These are phyloP conservation scores for Endotricha flammealis DNA, from an alignment of 2,888 invertebrate species.

Conservation along the genomic window DNA sequence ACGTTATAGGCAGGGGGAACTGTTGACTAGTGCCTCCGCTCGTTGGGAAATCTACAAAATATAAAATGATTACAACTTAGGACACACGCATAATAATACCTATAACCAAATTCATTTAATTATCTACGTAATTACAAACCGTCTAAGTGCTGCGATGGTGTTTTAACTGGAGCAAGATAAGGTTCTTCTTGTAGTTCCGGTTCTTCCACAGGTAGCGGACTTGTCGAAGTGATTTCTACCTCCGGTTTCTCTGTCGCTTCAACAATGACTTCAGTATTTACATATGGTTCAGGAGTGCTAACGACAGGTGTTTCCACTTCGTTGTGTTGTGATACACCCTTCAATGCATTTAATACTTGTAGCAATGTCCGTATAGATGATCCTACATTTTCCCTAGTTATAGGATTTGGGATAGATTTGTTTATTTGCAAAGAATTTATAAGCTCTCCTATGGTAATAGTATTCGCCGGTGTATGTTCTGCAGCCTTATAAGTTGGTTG, in stretches of 20 bases:
- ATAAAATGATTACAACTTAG: too few relatives aligned
- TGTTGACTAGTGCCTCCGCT: conserved; percentile 51
- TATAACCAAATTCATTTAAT: too few relatives aligned
- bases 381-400: conserved; percentile 87
- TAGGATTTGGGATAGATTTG: conserved; percentile 85
- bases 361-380: conserved; percentile 87
- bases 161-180: conserved; percentile 52
- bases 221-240: conserved; percentile 27
- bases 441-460: conserved; percentile 69
- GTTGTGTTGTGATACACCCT: conserved; percentile 60
- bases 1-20: conserved; percentile 58
- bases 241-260: conserved; percentile 10
- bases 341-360: conserved; percentile 84
- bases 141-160: conserved; percentile 65
- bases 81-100: too few relatives aligned
- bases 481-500: conserved; percentile 34
- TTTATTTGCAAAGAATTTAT: conserved; percentile 85
- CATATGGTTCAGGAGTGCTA: conserved; percentile 60
- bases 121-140: too few relatives aligned
- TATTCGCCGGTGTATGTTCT: conserved; percentile 33
- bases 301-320: conserved; percentile 47
- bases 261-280: conserved; percentile 27
- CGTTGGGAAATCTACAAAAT: conserved; percentile 35
- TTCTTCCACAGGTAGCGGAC: conserved; percentile 23
- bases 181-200: conserved; percentile 52